These are phyloP conservation scores for Ennomos erosarius DNA, from an alignment of 2,888 invertebrate species.

Conservation along the genomic window DNA sequence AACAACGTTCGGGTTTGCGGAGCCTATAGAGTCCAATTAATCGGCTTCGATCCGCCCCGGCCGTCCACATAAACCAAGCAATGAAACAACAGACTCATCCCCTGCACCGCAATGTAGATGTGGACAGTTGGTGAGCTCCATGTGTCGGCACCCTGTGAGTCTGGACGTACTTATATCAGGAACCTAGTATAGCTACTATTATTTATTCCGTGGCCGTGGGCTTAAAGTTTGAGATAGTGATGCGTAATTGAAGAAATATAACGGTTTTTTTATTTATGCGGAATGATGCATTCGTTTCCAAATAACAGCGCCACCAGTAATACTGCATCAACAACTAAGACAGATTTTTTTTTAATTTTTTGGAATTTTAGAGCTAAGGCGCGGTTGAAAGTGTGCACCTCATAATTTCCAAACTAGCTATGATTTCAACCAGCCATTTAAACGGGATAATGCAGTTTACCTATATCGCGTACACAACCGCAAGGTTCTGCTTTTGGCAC, in stretches of 20 bases:
- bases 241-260: too few species aligned
- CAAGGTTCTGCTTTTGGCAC: slow-evolving; percentile 74
- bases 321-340: too few species aligned
- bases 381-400: slow-evolving; percentile 1
- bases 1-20: slow-evolving; percentile 58
- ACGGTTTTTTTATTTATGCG: too few species aligned
- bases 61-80: slow-evolving; percentile 56
- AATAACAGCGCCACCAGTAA: too few species aligned
- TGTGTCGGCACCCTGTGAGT: neutral
- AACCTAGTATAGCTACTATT: too few species aligned
- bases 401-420: slow-evolving; percentile 49
- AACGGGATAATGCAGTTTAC: slow-evolving; percentile 57
- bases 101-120: slow-evolving; percentile 39
- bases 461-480: slow-evolving; percentile 62
- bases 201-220: too few species aligned
- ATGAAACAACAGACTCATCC: slow-evolving; percentile 52
- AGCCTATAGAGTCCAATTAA: slow-evolving; percentile 66
- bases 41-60: slow-evolving; percentile 54
- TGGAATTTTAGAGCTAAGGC: slow-evolving; percentile 1
- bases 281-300: too few species aligned
- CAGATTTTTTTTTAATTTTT: neutral
- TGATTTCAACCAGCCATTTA: slow-evolving; percentile 62
- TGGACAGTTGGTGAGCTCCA: slow-evolving; percentile 28
- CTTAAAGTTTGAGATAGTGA: too few species aligned
- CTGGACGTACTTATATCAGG: neutral